Evolutionary conservation across 2,888 invertebrate genomes (phyloP).

Genomic region (Drosophila helvetica): DNA sequence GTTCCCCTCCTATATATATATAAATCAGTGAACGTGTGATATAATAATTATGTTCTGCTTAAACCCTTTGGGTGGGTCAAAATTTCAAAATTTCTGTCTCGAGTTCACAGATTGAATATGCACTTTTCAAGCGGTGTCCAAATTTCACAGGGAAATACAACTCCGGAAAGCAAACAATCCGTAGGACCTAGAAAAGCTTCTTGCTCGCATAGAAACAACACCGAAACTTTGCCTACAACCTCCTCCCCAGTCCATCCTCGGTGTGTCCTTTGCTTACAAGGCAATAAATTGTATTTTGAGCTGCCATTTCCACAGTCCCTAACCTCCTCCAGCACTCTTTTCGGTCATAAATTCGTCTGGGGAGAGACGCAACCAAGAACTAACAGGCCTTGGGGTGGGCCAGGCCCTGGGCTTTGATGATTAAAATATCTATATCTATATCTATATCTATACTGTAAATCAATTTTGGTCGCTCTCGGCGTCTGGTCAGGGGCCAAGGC

Average conservation of each 20-base stretch:
- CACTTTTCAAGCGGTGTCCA: conserved; percentile 8
- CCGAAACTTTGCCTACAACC: conserved; percentile 35
- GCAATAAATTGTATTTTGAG: conserved; percentile 40
- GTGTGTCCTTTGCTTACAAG: background rate
- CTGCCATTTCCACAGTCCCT: background rate
- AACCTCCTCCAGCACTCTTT: conserved; percentile 35
- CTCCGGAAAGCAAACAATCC: conserved; percentile 31
- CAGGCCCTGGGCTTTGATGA: conserved; percentile 26
- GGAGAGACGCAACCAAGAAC: conserved; percentile 28
- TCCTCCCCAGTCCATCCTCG: conserved; percentile 6
- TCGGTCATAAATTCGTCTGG: conserved; percentile 3
- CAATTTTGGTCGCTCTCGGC: conserved; percentile 64
- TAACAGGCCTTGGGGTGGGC: background rate
- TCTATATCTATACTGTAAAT: conserved; percentile 56
- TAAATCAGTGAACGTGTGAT: too few species aligned
- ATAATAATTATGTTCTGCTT: too few species aligned
- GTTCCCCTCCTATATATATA: too few species aligned
- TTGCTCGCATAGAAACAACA: conserved; percentile 28
- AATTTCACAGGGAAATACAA: conserved; percentile 24
- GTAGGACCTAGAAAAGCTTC: conserved; percentile 35
- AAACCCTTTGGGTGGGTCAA: background rate
- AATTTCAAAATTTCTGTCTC: too few species aligned
- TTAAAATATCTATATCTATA: conserved; percentile 34
- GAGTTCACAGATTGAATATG: background rate
- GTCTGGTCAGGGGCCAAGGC: conserved; percentile 18